These are phyloP conservation scores for Chloropsis hardwickii DNA, from an alignment of 2,113 vertebrate species.

Conservation along the genomic window DNA sequence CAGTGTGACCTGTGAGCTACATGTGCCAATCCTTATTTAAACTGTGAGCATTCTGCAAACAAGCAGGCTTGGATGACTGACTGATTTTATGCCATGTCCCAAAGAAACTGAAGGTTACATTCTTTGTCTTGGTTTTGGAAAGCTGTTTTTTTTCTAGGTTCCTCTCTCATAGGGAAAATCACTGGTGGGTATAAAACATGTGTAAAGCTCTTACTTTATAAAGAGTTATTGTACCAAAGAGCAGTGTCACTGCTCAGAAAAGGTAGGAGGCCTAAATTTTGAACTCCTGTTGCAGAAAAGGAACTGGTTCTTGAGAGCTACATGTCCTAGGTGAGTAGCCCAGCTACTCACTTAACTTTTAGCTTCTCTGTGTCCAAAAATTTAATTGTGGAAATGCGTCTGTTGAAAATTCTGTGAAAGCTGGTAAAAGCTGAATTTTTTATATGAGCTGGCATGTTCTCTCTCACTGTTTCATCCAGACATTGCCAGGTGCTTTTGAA, in stretches of 20 bases:
- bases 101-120: neutral
- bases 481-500: neutral
- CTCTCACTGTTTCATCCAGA: neutral
- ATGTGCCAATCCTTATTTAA: neutral
- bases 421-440: neutral
- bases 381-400: neutral
- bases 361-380: neutral
- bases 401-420: neutral
- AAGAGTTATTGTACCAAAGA: neutral
- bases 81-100: neutral
- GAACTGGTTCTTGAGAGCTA: neutral
- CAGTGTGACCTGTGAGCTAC: neutral
- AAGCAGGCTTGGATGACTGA: neutral
- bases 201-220: neutral
- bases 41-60: rapidly evolving
- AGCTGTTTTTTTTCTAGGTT: neutral
- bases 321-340: neutral
- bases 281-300: neutral
- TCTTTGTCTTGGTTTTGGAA: neutral
- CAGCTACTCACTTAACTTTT: neutral
- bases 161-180: neutral
- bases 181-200: neutral
- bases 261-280: neutral
- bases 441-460: neutral
- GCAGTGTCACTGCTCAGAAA: neutral